phyloP scores from a whole-genome alignment of 2,113 vertebrate genomes.

The Ammodytes dubius region DNA sequence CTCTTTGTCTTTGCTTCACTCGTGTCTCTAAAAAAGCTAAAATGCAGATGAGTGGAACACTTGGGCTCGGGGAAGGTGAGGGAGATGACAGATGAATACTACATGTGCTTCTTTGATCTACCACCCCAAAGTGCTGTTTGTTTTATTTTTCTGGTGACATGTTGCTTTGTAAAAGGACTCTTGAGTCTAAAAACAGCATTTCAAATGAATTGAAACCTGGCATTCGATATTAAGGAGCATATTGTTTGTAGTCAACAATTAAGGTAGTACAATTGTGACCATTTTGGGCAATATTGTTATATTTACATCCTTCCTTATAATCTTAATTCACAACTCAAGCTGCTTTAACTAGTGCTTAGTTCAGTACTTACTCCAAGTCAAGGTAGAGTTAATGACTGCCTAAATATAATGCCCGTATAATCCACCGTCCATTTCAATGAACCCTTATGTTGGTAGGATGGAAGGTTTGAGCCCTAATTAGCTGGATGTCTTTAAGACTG shows the following conservation, averaged over 20 bases:
- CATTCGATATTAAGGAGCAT: background rate
- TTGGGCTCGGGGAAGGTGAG: slow-evolving; percentile 1
- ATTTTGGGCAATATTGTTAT: background rate
- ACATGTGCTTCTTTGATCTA: slow-evolving; percentile 53
- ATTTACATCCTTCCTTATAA: background rate
- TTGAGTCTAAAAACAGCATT: slow-evolving; percentile 21
- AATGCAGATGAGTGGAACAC: slow-evolving; percentile 55
- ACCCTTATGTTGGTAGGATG: slow-evolving; percentile 16
- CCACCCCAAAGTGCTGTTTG: slow-evolving; percentile 22
- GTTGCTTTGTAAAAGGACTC: slow-evolving; percentile 30
- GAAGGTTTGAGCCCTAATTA: slow-evolving; percentile 68
- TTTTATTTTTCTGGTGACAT: slow-evolving; percentile 34
- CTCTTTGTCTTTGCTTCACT: slow-evolving; percentile 33
- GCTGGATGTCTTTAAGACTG: slow-evolving; percentile 71
- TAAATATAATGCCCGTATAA: slow-evolving; percentile 7
- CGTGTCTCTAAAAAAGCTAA: slow-evolving; percentile 23
- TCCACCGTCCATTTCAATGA: slow-evolving; percentile 16
- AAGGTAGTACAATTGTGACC: background rate
- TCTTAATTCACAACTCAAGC: background rate
- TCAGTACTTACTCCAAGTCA: background rate
- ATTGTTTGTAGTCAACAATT: background rate
- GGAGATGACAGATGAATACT: slow-evolving; percentile 47
- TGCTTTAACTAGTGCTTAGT: background rate
- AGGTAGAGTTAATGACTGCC: slow-evolving; percentile 4
- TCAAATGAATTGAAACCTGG: slow-evolving; percentile 26